These are phyloP conservation scores for Dermolepida albohirtum DNA, from an alignment of 2,888 invertebrate species.

Conservation along the genomic window DNA sequence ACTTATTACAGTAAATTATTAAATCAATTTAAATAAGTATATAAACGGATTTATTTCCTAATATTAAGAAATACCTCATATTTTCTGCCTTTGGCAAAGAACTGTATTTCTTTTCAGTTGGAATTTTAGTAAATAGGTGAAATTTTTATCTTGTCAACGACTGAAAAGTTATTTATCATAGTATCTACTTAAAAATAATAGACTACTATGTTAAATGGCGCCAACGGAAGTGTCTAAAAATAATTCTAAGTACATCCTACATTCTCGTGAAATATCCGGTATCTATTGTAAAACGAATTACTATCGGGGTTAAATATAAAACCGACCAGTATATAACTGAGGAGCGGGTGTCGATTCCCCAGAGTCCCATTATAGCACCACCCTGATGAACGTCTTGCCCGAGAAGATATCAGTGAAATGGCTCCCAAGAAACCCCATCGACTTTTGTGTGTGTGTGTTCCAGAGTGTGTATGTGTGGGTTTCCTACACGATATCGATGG, in stretches of 20 bases:
- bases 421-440: conserved; percentile 59
- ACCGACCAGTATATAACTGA: conserved; percentile 32
- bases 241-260: conserved; percentile 17
- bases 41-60: too few species aligned
- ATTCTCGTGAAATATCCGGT: conserved; percentile 19
- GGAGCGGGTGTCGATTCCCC: conserved; percentile 50
- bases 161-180: too few species aligned
- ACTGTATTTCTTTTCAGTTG: too few species aligned
- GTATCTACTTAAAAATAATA: background rate
- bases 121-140: too few species aligned
- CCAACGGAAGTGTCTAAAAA: conserved; percentile 1
- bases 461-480: background rate
- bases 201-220: background rate
- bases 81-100: too few species aligned
- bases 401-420: conserved; percentile 60
- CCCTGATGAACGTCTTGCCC: conserved; percentile 61
- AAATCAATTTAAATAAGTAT: too few species aligned
- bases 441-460: conserved; percentile 43
- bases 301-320: conserved; percentile 33
- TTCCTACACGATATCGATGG: conserved; percentile 22
- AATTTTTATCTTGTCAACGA: too few species aligned
- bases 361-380: conserved; percentile 61
- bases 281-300: conserved; percentile 36
- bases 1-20: too few species aligned
- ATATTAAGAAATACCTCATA: too few species aligned